Evolutionary conservation across 2,888 invertebrate genomes (phyloP), one percentile per base, ranked within the genome.

Genomic region (Macropis europaea): DNA sequence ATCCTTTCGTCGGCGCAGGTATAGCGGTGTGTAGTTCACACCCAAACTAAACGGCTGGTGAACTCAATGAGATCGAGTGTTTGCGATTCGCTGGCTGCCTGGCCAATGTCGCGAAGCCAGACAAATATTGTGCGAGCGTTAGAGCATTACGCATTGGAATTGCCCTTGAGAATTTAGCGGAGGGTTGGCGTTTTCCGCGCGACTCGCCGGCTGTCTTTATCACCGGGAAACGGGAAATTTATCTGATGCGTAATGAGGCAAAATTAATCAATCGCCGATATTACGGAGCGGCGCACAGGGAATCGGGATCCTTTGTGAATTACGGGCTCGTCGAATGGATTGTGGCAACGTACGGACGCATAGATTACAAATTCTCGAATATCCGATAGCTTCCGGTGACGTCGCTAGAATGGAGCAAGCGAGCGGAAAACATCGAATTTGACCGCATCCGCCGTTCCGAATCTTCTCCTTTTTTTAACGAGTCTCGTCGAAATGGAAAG

Each of bases 211-310:
- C 30, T 17, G 48, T 59, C 48, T 30, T 48, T 26, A 70, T 48
- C 24, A 17, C 11, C 17, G 11, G 30, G 67, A 26, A 36, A 32
- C 38, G 38, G 3, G 43, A 70, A 70, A 70, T 70, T 57, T 32
- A 52, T 59, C 50, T 59, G 50, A 43, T 32, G 50, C 32, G 57
- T 70, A 69, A 69, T 70, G 59, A 59, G 50, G 59, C 59, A 70
- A 69, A 70, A 69, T 70, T 69, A 70, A 69, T 70, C 71, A 70
- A 70, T 69, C 71, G 36, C 38, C 71, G 48, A 69, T 70, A 70
- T 43, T 50, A 36, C 15, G 52, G 15, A 17, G 17, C 30, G 11
- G 13, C n/a, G 50, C 36, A 24, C 36, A 24, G 42, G 54, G 56
- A 54, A 67, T 67, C 57, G 28, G 42, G 17, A 59, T 70, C 71